Conservation (phyloP, 2,113 vertebrate species). For the Tichodroma muraria region DNA sequence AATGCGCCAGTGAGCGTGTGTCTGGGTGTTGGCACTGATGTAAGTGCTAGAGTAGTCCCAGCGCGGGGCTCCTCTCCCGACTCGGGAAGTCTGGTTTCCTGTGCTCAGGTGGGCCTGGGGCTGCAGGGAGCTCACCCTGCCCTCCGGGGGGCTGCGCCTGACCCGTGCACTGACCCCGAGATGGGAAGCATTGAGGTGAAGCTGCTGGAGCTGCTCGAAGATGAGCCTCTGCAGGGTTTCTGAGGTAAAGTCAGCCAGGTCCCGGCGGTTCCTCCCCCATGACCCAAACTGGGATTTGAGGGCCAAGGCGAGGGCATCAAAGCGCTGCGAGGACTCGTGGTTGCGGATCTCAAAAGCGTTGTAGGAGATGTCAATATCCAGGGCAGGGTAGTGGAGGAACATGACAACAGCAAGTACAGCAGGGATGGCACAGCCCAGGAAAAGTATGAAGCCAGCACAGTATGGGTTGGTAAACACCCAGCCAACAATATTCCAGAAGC, state of each 20-base stretch:
- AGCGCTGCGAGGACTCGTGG: slow-evolving; percentile 91
- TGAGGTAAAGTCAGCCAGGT: slow-evolving; percentile 79
- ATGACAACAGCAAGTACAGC: slow-evolving; percentile 82
- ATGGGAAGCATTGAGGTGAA: slow-evolving; percentile 46
- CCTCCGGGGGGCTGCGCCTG: background rate
- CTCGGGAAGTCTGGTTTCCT: slow-evolving; percentile 10
- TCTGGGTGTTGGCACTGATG: slow-evolving; percentile 85
- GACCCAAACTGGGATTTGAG: slow-evolving; percentile 93
- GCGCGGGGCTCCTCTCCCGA: slow-evolving; percentile 5
- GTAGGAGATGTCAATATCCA: slow-evolving; percentile 98
- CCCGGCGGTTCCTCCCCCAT: slow-evolving; percentile 88
- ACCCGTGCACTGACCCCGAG: fast-evolving
- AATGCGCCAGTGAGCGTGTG: slow-evolving; percentile 91
- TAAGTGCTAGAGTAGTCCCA: slow-evolving; percentile 68
- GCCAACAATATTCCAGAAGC: slow-evolving; percentile 84
- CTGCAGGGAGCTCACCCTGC: background rate
- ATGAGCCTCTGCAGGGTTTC: slow-evolving; percentile 82
- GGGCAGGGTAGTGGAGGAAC: slow-evolving; percentile 89
- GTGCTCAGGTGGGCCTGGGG: background rate
- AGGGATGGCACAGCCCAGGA: slow-evolving; percentile 82
- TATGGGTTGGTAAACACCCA: slow-evolving; percentile 89
- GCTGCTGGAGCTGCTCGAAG: slow-evolving; percentile 76
- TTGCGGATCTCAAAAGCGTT: slow-evolving; percentile 96
- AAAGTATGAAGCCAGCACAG: slow-evolving; percentile 80
- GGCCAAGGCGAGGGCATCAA: slow-evolving; percentile 87